Evolutionary conservation across 2,888 invertebrate genomes (phyloP), one percentile per base, ranked within the genome.

Genomic region (Hemithea aestivaria): DNA sequence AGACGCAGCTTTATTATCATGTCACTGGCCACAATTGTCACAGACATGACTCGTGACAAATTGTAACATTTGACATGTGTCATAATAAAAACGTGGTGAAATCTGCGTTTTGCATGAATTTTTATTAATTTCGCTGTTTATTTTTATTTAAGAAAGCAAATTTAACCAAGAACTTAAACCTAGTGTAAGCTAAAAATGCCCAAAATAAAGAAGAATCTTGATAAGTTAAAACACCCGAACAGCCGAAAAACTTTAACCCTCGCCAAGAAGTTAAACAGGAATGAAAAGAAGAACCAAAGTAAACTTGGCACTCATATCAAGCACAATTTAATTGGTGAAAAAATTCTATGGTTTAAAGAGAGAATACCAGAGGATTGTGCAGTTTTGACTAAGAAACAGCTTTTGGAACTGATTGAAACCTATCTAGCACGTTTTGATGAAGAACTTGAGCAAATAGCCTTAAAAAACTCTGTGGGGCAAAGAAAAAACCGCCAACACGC

Each of bases 221-320:
- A 83, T 23, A 90, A 90, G 70, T 85, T 91, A 35, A 92, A 92
- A 62, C 96, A 96, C 79, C 96, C 96, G 1, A 95, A 95, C 71
- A 96, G 96, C 58, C 89, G 96, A 50, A 95, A 94, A 82, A 94
- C 94, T 0, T 87, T 90, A 47, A 91, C 92, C 6, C 72, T 95
- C 10, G 89, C 90, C 1, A 93, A 92, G 66, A 91, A 94, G 73
- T 83, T 91, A 5, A 91, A 91, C 50, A 93, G 88, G 89, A 90
- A 79, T 44, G 84, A 85, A 34, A 87, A 87, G 46, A 89, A 90
- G 58, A 89, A 90, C 35, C 90, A 90, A 57, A 81, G 80, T 9
- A 93, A 92, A 73, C 66, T 91, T 23, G 89, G 89, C 0, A 90
- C 91, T 49, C 89, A 91, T 7, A 89, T 94, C 26, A 94, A 94